phyloP scores from a whole-genome alignment of 2,797 vertebrate genomes.

The Nothura maculosa region DNA sequence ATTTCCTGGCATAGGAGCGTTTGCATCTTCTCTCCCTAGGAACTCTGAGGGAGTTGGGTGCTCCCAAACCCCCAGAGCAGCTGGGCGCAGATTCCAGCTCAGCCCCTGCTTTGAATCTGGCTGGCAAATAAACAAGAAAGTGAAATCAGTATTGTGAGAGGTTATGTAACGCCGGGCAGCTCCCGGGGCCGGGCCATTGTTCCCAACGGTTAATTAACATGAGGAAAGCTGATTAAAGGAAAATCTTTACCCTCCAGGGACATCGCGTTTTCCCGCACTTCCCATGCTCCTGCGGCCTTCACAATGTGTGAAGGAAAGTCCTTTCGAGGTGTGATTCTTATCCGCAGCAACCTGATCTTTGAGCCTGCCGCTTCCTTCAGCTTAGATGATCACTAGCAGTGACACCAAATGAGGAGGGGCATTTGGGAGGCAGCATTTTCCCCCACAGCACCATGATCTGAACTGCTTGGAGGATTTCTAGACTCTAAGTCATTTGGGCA shows the following conservation, averaged over 20 bases:
- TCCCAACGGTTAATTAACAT: constrained; percentile 72
- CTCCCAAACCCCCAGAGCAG: not conserved
- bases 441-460: constrained; percentile 30
- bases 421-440: constrained; percentile 63
- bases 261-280: constrained; percentile 66
- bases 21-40: not conserved
- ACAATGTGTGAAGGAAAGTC: constrained; percentile 69
- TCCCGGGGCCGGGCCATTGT: constrained; percentile 60
- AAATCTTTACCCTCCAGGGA: constrained; percentile 76
- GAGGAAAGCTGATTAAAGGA: constrained; percentile 76
- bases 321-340: constrained; percentile 58
- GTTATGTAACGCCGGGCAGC: constrained; percentile 67
- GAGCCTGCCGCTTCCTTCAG: constrained; percentile 33
- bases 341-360: constrained; percentile 53
- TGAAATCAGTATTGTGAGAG: constrained; percentile 61
- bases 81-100: not conserved
- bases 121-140: constrained; percentile 67
- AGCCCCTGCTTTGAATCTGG: constrained; percentile 2
- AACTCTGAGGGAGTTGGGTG: not conserved
- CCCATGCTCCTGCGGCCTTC: constrained; percentile 43
- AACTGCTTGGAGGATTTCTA: constrained; percentile 56
- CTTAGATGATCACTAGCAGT: constrained; percentile 5
- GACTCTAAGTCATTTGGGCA: constrained; percentile 70
- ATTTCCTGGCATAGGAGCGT: not conserved
- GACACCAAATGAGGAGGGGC: constrained; percentile 44